Percentiles rank a stretch among this genome's conserved stretches.
These are phyloP conservation scores for Enteromius argenteus DNA, from an alignment of 2,797 vertebrate genomes.

Conservation along the genomic window DNA sequence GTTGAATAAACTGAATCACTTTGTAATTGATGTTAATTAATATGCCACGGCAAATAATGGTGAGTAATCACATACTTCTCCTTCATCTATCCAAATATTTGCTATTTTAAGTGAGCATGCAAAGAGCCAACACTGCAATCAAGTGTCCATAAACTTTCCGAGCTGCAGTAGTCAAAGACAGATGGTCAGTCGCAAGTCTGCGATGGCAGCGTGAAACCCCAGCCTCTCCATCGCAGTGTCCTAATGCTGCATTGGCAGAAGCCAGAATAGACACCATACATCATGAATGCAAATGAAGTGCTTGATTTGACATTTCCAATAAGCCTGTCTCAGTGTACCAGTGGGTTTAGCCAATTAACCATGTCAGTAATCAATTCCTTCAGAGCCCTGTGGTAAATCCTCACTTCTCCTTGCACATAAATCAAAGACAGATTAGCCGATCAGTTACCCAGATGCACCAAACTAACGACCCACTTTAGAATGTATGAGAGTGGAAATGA, in stretches of 20 bases:
- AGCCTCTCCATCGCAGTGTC: slow-evolving; percentile 64
- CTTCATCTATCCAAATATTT: not conserved
- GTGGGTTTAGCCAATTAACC: slow-evolving; percentile 83
- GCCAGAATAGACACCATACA: slow-evolving; percentile 77
- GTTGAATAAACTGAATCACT: not conserved
- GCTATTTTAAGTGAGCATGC: not conserved
- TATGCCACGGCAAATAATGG: not conserved
- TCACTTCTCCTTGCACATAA: slow-evolving; percentile 80
- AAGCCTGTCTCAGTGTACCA: slow-evolving; percentile 79
- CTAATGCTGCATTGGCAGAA: slow-evolving; percentile 75
- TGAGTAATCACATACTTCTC: not conserved
- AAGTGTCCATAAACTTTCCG: not conserved
- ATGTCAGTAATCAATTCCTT: slow-evolving; percentile 84
- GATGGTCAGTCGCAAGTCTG: slow-evolving; percentile 68
- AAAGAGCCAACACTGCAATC: not conserved
- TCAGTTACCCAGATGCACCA: slow-evolving; percentile 75
- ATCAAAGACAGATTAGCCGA: slow-evolving; percentile 83
- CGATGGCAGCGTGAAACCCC: slow-evolving; percentile 68
- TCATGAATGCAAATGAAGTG: slow-evolving; percentile 83
- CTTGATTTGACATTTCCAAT: slow-evolving; percentile 86
- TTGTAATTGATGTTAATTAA: not conserved
- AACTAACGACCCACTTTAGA: slow-evolving; percentile 81
- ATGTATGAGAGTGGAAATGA: slow-evolving; percentile 79
- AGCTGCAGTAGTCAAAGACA: slow-evolving; percentile 61
- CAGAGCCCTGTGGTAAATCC: slow-evolving; percentile 74